These are phyloP conservation scores for Chydorus sphaericus DNA, from an alignment of 2,888 invertebrate genomes.

Conservation along the genomic window DNA sequence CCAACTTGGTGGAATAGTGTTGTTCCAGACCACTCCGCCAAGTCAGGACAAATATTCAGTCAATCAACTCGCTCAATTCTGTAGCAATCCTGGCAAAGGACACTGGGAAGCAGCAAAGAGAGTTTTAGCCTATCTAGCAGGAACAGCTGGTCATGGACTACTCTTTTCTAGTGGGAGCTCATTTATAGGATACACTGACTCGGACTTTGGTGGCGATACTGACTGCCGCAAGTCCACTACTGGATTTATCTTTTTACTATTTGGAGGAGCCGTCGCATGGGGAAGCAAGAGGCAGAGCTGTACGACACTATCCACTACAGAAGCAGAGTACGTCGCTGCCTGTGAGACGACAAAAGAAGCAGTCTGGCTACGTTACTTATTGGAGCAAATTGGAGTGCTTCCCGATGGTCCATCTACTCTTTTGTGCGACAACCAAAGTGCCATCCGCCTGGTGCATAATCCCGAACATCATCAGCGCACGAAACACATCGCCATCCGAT, in stretches of 20 bases:
- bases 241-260: not conserved
- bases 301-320: not conserved
- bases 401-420: not conserved
- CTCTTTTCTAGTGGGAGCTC: not conserved
- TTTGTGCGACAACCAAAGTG: not conserved
- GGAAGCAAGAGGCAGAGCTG: not conserved
- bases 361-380: not conserved
- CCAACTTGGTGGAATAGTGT: too few relatives aligned
- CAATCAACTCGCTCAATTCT: not conserved
- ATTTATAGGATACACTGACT: not conserved
- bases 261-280: not conserved
- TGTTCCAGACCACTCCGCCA: not conserved
- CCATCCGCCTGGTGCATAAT: not conserved
- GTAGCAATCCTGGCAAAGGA: not conserved
- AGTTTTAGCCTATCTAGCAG: not conserved
- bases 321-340: not conserved
- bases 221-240: not conserved
- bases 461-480: not conserved
- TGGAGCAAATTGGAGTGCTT: not conserved
- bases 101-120: not conserved
- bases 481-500: not conserved
- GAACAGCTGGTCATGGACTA: not conserved
- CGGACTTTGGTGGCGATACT: not conserved
- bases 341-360: not conserved
- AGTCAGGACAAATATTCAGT: not conserved